Evolutionary conservation across 2,888 invertebrate species (phyloP).

Genomic region (Allolobophora icterica): DNA sequence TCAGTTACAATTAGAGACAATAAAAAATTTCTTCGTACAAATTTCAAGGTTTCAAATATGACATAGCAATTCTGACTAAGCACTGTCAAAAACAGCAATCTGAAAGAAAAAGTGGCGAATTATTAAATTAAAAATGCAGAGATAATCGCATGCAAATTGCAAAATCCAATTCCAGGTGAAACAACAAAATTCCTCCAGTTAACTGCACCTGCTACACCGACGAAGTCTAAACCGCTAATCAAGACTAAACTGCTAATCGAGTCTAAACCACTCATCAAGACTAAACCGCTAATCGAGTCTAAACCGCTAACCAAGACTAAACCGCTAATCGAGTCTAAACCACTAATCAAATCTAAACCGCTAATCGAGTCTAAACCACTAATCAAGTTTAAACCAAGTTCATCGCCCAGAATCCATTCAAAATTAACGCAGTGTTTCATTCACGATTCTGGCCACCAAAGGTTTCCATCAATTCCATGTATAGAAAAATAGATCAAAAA

Average conservation of each 20-base stretch:
- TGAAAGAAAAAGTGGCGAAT: background rate
- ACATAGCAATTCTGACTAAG: background rate
- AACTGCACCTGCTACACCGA: background rate
- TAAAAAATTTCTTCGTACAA: background rate
- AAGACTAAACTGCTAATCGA: too few relatives aligned
- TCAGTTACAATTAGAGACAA: background rate
- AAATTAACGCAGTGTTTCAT: background rate
- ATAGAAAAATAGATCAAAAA: conserved; percentile 17
- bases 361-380: too few relatives aligned
- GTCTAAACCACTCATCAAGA: too few relatives aligned
- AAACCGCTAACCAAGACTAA: too few relatives aligned
- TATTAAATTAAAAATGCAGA: background rate
- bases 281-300: too few relatives aligned
- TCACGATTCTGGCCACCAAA: background rate
- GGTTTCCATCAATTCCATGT: background rate
- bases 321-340: too few relatives aligned
- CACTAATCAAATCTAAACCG: too few relatives aligned
- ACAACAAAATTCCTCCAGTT: background rate
- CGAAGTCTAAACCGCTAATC: too few relatives aligned
- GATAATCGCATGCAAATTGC: conserved; percentile 3
- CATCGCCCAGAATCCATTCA: background rate
- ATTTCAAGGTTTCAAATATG: conserved; percentile 17
- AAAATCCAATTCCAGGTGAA: background rate
- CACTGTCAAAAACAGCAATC: conserved; percentile 17
- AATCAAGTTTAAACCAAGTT: background rate